phyloP scores from a whole-genome alignment of 2,113 vertebrate genomes.

The Tringa solitaria region DNA sequence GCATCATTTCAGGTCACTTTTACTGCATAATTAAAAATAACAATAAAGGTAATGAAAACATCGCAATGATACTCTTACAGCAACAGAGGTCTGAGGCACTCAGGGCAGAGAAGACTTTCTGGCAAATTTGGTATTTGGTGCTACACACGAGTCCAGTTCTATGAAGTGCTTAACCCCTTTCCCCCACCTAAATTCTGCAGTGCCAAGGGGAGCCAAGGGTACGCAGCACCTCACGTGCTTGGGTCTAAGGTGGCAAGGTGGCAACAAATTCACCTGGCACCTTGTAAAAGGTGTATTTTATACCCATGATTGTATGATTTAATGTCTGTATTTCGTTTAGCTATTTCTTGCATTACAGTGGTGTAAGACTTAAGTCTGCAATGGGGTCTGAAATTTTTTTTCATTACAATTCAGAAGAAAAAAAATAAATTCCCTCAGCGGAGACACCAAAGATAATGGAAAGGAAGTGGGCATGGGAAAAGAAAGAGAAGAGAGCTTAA shows the following conservation, averaged over 20 bases:
- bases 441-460: not conserved
- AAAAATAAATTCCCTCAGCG: slow-evolving; percentile 9
- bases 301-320: slow-evolving; percentile 46
- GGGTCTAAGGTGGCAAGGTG: not conserved
- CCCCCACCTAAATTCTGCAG: slow-evolving; percentile 24
- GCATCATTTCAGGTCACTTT: slow-evolving; percentile 66
- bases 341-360: slow-evolving; percentile 14
- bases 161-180: not conserved
- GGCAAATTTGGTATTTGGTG: slow-evolving; percentile 45
- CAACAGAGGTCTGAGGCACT: slow-evolving; percentile 76
- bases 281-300: slow-evolving; percentile 30
- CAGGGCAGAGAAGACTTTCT: slow-evolving; percentile 66
- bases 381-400: not conserved
- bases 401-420: not conserved
- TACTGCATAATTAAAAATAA: slow-evolving; percentile 73
- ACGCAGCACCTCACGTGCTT: not conserved
- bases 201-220: not conserved
- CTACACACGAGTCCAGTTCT: not conserved
- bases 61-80: slow-evolving; percentile 66
- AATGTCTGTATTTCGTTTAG: slow-evolving; percentile 24
- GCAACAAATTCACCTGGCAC: slow-evolving; percentile 38
- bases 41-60: slow-evolving; percentile 71
- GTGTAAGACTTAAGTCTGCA: not conserved
- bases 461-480: not conserved
- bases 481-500: not conserved